Base-by-base conservation (phyloP, 2,888 invertebrate species). In the Lepidochitona cinerea region DNA sequence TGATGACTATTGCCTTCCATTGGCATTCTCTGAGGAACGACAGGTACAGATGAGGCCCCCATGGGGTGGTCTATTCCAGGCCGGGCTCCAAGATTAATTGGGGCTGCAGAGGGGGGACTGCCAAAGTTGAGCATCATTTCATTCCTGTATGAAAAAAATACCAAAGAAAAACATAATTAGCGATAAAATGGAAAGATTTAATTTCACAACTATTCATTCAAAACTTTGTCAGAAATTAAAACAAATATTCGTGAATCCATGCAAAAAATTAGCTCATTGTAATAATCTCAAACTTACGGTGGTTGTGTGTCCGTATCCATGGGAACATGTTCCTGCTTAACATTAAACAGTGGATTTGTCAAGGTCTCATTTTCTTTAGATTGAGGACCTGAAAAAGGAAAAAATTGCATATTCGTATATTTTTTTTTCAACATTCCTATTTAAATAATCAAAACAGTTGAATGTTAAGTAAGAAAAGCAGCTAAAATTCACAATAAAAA, bases 321-420 rank as follows among this genome's bases (percentile, higher is more conserved):
- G 59, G 59, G 59, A 59, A 59, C 59, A 29, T 59, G 59, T 9
- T 59, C 59, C 59, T 59, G 59, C 29, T 59, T 59, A 26, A 59
- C 32, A 14, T 26, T 23, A 2, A 59, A 59, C 59, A 59, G 32
- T 23, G 23, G 26, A 26, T 59, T 29, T 4, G 59, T 59, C 3
- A 49, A 23, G 23, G 29, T 23, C 29, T 29, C 59, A 23, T 32
- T 26, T 23, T 59, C 59, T 29, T 59, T 59, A 23, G 59, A 59
- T 26, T 59, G 59, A 59, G 59, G 59, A 29, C 59, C 59, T 59
- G 59, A 14, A 59, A 4, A 59, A 18, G 9, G 29, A 23, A 26
- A 59, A 1, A 59, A 59, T 29, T n/a, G n/a, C n/a, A n/a, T n/a
- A n/a, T n/a, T n/a, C n/a, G n/a, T n/a, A n/a, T n/a, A n/a, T n/a